Base-by-base conservation (phyloP, 2,113 vertebrate species). In the Grallaria varia region DNA sequence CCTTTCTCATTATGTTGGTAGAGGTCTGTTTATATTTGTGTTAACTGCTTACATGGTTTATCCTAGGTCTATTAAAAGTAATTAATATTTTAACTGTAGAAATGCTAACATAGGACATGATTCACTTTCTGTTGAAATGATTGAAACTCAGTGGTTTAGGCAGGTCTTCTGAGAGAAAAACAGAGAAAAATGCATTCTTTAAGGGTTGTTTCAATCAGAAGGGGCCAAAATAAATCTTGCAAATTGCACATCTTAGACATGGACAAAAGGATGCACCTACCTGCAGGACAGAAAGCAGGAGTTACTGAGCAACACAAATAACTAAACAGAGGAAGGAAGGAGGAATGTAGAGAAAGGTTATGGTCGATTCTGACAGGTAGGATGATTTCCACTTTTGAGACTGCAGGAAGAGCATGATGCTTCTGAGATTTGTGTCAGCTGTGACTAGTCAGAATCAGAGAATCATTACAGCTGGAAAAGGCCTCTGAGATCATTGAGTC, bases 331-430 rank as follows among this genome's bases (percentile, higher is more conserved):
- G 9, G 0, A 3, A 8, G 20, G 39, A 62, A 12, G 20, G 31
- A 80, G 59, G 39, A 66, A 71, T 4, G 9, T 27, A 42, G 37
- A 62, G 23, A 49, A 77, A 5, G 4, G 35, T 88, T n/a, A 12
- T 0, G 8, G 12, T 42, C 82, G n/a, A 40, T 72, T 85, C 83
- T 4, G 23, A 6, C 35, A 30, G 33, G 16, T 5, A 20, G 23
- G 53, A 28, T 44, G 30, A 31, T 71, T 75, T 82, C 12, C 2
- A 0, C 39, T 17, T 11, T 23, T 0, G 15, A 75, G 53, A n/a
- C 6, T 10, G 9, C 1, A 2, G 14, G 14, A 53, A 44, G 39
- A 69, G 10, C 0, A 0, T 2, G 4, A 28, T 49, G 20, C 50
- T 72, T 72, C 33, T 23, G 59, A 23, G 31, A 25, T 50, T 12